These are phyloP conservation scores for Planiliza haematocheilus DNA, from an alignment of 2,113 vertebrate species.

Conservation along the genomic window DNA sequence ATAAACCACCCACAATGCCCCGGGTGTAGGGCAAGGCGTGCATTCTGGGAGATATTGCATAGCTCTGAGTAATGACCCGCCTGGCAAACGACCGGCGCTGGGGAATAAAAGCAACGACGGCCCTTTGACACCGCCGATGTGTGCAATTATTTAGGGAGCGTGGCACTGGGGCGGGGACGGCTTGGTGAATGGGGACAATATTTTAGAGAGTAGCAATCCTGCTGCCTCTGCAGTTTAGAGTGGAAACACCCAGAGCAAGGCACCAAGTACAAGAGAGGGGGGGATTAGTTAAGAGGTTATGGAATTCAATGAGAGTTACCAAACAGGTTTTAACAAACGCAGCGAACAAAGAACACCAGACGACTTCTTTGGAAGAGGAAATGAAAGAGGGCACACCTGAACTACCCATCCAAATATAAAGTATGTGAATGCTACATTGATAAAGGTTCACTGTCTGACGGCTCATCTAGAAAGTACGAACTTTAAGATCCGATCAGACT, in stretches of 20 bases:
- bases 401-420: no score
- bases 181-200: constrained; percentile 35
- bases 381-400: no score
- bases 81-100: constrained; percentile 10
- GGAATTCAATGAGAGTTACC: no score
- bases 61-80: constrained; percentile 66
- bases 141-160: constrained; percentile 62
- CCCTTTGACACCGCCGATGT: constrained; percentile 59
- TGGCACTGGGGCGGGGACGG: background rate
- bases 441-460: no score
- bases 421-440: no score
- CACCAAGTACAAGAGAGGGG: no score
- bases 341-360: no score
- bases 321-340: no score
- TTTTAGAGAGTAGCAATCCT: constrained; percentile 55
- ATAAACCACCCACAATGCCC: constrained; percentile 65
- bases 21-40: constrained; percentile 16
- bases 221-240: constrained; percentile 64
- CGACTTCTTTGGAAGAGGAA: no score
- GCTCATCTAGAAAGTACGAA: no score
- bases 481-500: no score
- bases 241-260: constrained; percentile 10
- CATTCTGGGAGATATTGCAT: background rate
- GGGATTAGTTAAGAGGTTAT: background rate
- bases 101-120: constrained; percentile 55